phyloP scores from a whole-genome alignment of 2,797 vertebrate genomes.

The Diglossa cyanea region DNA sequence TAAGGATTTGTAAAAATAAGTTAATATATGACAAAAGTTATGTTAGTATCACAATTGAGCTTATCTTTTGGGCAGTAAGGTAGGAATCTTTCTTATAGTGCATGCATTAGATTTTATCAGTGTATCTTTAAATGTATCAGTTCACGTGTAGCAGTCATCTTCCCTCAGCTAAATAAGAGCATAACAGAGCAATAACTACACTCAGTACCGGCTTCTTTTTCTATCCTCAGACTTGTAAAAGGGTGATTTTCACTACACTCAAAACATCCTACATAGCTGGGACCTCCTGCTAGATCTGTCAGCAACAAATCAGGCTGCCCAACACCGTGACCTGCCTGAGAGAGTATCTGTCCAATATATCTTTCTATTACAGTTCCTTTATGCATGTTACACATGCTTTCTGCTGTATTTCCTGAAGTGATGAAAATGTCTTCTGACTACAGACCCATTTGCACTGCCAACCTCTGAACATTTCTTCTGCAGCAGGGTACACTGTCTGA shows the following conservation, averaged over 20 bases:
- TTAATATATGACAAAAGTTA: neutral
- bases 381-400: neutral
- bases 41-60: neutral
- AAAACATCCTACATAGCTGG: neutral
- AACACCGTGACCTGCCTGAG: neutral
- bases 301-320: neutral
- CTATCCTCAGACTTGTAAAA: neutral
- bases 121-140: neutral
- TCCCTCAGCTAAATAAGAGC: neutral
- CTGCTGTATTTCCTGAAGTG: constrained; percentile 4
- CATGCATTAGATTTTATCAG: neutral
- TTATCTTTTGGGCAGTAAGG: neutral
- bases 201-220: neutral
- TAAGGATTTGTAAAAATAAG: neutral
- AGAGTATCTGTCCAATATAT: constrained; percentile 28
- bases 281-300: neutral
- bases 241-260: neutral
- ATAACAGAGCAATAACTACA: neutral
- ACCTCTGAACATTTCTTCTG: neutral
- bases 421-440: constrained; percentile 35
- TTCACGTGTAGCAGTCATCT: neutral
- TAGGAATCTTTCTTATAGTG: neutral
- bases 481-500: neutral
- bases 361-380: constrained; percentile 19
- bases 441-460: constrained; percentile 6